Percentiles rank a stretch among this genome's conserved stretches.
These are phyloP conservation scores for Heterodera schachtii DNA, from an alignment of 1,140 invertebrate species.

Conservation along the genomic window DNA sequence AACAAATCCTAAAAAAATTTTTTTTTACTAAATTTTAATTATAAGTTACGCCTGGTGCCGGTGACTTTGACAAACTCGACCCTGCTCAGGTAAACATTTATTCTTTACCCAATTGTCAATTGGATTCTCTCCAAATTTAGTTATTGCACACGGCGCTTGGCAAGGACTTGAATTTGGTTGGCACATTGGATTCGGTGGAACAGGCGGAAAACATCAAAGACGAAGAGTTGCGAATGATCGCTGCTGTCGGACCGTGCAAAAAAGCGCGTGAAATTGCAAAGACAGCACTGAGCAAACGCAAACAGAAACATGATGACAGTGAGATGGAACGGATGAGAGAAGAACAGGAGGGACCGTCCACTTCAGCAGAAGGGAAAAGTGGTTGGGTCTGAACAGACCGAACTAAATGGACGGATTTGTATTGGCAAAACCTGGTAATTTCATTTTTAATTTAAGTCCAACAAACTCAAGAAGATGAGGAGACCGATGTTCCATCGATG, in stretches of 20 bases:
- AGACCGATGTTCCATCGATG: constrained; percentile 22
- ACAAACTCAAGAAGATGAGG: constrained; percentile 22
- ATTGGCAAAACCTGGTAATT: no score
- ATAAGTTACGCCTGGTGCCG: constrained; percentile 52
- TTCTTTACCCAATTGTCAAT: no score
- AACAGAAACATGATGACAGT: background rate
- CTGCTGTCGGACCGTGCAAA: constrained; percentile 39
- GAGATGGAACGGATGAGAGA: background rate
- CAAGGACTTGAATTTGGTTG: constrained; percentile 54
- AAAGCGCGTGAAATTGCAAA: constrained; percentile 38
- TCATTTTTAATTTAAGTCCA: background rate
- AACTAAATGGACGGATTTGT: background rate
- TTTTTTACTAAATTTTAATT: background rate
- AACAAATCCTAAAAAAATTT: background rate
- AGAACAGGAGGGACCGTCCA: background rate
- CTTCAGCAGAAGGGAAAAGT: constrained; percentile 26
- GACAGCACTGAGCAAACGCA: constrained; percentile 9
- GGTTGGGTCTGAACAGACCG: background rate
- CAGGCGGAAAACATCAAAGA: constrained; percentile 60
- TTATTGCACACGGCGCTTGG: constrained; percentile 57
- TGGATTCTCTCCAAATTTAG: constrained; percentile 31
- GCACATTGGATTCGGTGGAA: constrained; percentile 57
- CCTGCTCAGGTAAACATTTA: constrained; percentile 53
- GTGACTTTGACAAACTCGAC: constrained; percentile 59
- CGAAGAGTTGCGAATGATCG: constrained; percentile 56